phyloP scores from a whole-genome alignment of 1,140 invertebrate genomes.

The Tetramorium parvispinum region DNA sequence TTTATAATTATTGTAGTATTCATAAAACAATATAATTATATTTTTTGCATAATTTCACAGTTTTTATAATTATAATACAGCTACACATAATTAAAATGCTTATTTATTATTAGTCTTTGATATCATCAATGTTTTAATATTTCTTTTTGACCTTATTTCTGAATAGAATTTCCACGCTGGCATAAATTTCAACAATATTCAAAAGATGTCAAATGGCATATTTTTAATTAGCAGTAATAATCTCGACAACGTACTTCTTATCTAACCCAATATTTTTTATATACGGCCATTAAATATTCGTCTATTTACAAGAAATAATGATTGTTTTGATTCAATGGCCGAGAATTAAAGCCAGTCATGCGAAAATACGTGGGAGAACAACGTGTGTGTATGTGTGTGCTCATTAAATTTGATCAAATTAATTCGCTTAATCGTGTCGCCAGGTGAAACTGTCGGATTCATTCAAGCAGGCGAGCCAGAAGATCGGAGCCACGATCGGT shows the following conservation, averaged over 20 bases:
- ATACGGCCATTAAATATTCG: background rate
- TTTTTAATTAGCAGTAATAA: background rate
- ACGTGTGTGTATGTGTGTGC: no score
- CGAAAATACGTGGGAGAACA: background rate
- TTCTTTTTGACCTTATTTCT: background rate
- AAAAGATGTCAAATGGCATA: background rate
- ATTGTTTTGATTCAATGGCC: background rate
- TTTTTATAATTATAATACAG: background rate
- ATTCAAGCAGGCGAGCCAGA: conserved; percentile 93
- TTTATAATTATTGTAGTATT: background rate
- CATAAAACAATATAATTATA: background rate
- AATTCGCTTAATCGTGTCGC: background rate
- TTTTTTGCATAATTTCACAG: background rate
- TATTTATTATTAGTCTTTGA: background rate
- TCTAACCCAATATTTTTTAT: background rate
- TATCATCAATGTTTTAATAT: background rate
- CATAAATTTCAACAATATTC: background rate
- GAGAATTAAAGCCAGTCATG: background rate
- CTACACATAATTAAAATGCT: background rate
- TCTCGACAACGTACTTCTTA: background rate
- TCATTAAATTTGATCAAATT: conserved; percentile 21
- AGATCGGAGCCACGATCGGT: conserved; percentile 94
- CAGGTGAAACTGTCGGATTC: conserved; percentile 92
- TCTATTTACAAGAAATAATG: background rate
- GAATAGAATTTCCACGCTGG: background rate